phyloP scores from a whole-genome alignment of 64 coral and sea anemone species.

The Porites australiensis region DNA sequence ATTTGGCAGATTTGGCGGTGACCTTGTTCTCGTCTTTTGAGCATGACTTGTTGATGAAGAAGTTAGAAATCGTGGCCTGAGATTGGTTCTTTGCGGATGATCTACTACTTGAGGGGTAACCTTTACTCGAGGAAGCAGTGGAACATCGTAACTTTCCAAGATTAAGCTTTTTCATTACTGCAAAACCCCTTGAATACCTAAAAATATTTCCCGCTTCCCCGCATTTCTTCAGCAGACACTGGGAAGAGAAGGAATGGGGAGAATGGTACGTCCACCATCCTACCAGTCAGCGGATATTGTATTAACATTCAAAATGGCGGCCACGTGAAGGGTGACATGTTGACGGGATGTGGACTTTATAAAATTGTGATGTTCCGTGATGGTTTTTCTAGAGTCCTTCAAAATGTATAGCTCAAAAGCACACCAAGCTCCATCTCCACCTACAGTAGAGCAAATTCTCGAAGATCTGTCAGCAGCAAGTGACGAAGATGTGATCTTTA shows the following conservation, averaged over 20 bases:
- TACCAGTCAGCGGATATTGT: slow-evolving; percentile 8
- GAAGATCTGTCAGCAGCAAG: slow-evolving; percentile 41
- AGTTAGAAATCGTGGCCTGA: slow-evolving; percentile 82
- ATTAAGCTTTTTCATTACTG: slow-evolving; percentile 7
- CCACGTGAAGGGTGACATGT: not conserved
- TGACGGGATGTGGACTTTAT: too few relatives aligned
- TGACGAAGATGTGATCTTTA: slow-evolving; percentile 53
- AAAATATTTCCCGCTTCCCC: not conserved
- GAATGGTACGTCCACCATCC: not conserved
- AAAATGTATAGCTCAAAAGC: slow-evolving; percentile 32
- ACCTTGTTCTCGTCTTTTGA: not conserved
- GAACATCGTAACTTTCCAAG: slow-evolving; percentile 52
- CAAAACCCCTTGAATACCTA: not conserved
- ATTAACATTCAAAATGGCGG: slow-evolving; percentile 37
- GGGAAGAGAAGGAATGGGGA: not conserved
- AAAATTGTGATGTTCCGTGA: not conserved
- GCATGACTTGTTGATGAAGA: slow-evolving; percentile 50
- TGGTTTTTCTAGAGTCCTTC: slow-evolving; percentile 37
- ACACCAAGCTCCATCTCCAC: slow-evolving; percentile 43
- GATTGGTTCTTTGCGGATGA: not conserved
- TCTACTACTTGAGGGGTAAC: not conserved
- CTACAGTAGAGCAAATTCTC: slow-evolving; percentile 59
- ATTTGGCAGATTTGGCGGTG: not conserved
- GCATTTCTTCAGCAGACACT: too few relatives aligned
- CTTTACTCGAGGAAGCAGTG: not conserved